Conservation (phyloP, 2,888 invertebrate species). For the Diaprepes abbreviatus region DNA sequence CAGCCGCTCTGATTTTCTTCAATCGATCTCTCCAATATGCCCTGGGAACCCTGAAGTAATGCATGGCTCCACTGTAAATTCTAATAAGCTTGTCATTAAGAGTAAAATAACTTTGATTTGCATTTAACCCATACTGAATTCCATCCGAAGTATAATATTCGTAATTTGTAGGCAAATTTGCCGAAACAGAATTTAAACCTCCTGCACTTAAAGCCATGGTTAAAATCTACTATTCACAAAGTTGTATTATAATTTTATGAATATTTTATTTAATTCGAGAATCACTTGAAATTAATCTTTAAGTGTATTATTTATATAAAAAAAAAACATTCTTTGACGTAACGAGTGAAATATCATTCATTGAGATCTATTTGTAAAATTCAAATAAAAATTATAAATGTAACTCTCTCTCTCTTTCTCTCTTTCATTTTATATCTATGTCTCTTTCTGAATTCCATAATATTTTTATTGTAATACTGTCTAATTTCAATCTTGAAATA, state of each 20-base stretch:
- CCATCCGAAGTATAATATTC: conserved; percentile 68
- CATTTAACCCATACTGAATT: conserved; percentile 59
- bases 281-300: not conserved
- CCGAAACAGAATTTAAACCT: conserved; percentile 7
- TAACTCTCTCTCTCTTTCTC: no score
- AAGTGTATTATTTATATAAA: not conserved
- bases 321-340: no score
- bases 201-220: not conserved
- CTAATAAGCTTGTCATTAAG: conserved; percentile 66
- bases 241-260: not conserved
- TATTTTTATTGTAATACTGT: no score
- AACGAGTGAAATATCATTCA: no score
- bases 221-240: not conserved
- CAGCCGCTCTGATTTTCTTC: conserved; percentile 83
- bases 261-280: not conserved
- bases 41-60: conserved; percentile 87
- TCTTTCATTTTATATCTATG: no score
- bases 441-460: no score
- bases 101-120: conserved; percentile 62
- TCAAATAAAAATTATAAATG: no score
- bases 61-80: conserved; percentile 75
- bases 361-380: no score
- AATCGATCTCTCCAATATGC: conserved; percentile 86
- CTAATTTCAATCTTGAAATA: no score
- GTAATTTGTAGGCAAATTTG: conserved; percentile 64